Conservation (phyloP, 2,888 invertebrate species). For the Xiphydria camelus region DNA sequence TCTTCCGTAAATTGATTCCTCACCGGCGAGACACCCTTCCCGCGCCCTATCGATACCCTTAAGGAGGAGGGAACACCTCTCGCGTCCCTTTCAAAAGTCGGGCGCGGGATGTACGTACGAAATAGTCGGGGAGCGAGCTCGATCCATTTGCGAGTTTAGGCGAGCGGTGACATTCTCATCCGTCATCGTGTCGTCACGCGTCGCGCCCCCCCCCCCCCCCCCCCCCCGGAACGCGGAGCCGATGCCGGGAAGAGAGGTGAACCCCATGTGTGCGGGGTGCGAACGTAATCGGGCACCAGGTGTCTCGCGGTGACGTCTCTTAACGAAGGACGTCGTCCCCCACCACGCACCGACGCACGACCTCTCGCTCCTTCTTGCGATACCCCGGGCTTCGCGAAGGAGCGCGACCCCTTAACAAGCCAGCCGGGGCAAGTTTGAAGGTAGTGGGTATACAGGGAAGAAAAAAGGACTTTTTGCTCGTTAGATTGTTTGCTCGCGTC, state of each 20-base stretch:
- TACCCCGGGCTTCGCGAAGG: slow-evolving; percentile 14
- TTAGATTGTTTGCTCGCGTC: slow-evolving; percentile 45
- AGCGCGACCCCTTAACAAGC: slow-evolving; percentile 42
- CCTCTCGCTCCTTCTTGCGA: slow-evolving; percentile 5
- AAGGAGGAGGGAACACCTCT: no score
- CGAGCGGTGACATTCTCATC: slow-evolving; percentile 27
- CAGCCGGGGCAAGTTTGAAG: slow-evolving; percentile 33
- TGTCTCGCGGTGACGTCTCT: slow-evolving; percentile 49
- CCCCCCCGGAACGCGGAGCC: no score
- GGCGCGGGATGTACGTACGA: not conserved
- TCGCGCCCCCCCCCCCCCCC: slow-evolving; percentile 30
- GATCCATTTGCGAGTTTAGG: not conserved
- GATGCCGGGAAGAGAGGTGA: slow-evolving; percentile 15
- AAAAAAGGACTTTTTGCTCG: slow-evolving; percentile 43
- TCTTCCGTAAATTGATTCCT: no score
- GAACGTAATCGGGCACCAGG: slow-evolving; percentile 54
- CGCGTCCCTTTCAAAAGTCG: no score
- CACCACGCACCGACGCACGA: slow-evolving; percentile 13
- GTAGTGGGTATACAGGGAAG: slow-evolving; percentile 14
- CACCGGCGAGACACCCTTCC: no score
- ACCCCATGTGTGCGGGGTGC: slow-evolving; percentile 43
- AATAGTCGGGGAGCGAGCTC: not conserved
- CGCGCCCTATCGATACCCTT: no score
- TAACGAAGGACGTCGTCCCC: slow-evolving; percentile 48
- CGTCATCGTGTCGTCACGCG: slow-evolving; percentile 43